phyloP scores from a whole-genome alignment of 2,888 invertebrate genomes.

The Apotomis turbidana region DNA sequence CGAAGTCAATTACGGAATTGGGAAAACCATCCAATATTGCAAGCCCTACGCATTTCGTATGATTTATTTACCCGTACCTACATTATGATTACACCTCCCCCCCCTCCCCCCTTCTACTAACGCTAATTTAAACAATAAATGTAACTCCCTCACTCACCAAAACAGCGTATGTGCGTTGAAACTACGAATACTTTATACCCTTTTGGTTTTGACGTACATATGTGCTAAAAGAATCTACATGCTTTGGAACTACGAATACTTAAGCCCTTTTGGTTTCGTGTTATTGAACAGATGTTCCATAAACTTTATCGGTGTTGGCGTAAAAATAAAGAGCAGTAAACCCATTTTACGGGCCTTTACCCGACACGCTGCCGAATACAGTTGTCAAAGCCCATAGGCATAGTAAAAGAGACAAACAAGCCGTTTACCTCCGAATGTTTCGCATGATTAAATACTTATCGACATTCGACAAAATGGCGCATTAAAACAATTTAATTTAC shows the following conservation, averaged over 20 bases:
- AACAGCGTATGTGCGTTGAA: too few species aligned
- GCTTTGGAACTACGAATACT: neutral
- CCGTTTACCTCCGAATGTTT: too few species aligned
- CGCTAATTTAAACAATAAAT: neutral
- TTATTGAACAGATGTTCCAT: conserved; percentile 17
- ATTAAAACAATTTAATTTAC: too few species aligned
- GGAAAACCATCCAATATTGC: too few species aligned
- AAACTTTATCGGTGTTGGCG: conserved; percentile 18
- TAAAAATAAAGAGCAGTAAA: conserved; percentile 24
- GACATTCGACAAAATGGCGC: too few species aligned
- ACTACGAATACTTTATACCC: too few species aligned
- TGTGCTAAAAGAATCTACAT: neutral
- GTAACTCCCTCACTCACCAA: neutral
- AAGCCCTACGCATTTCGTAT: too few species aligned
- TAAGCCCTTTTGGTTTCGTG: neutral
- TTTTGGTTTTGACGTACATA: neutral
- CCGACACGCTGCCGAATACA: conserved; percentile 13
- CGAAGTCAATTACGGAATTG: too few species aligned
- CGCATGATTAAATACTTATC: too few species aligned
- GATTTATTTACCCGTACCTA: neutral
- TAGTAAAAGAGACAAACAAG: too few species aligned
- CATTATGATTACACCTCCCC: neutral
- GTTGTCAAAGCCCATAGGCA: neutral
- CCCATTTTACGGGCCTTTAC: conserved; percentile 10
- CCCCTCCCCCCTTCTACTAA: neutral